Conservation (phyloP, 1,140 invertebrate genomes). For the Drosophila nigrodunni region DNA sequence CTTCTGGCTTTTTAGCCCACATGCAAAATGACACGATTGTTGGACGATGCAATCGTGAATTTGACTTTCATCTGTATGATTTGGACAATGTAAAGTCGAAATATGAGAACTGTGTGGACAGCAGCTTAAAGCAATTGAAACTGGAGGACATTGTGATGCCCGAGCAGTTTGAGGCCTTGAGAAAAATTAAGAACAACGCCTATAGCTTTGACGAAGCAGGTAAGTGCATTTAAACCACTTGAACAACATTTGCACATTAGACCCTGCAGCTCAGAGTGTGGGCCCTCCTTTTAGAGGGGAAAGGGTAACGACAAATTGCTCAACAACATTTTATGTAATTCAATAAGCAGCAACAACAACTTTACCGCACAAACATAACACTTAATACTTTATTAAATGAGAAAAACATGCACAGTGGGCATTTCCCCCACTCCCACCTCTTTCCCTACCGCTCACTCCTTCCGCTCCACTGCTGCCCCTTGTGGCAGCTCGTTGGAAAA, state of each 20-base stretch:
- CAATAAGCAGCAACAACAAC: slow-evolving; percentile 62
- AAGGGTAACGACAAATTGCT: slow-evolving; percentile 57
- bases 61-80: slow-evolving; percentile 71
- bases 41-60: slow-evolving; percentile 72
- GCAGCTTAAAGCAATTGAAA: slow-evolving; percentile 48
- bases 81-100: slow-evolving; percentile 51
- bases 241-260: slow-evolving; percentile 69
- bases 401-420: slow-evolving; percentile 67
- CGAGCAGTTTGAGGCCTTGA: slow-evolving; percentile 69
- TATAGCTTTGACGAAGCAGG: slow-evolving; percentile 69
- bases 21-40: slow-evolving; percentile 74
- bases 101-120: slow-evolving; percentile 66
- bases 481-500: slow-evolving; percentile 62
- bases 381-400: slow-evolving; percentile 83
- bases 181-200: slow-evolving; percentile 60
- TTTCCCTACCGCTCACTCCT: background rate
- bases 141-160: slow-evolving; percentile 76
- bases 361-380: slow-evolving; percentile 79
- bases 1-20: slow-evolving; percentile 52
- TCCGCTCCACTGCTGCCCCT: background rate
- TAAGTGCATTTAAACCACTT: slow-evolving; percentile 57
- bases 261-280: background rate
- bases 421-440: background rate
- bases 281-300: background rate
- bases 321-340: slow-evolving; percentile 70